Base-by-base conservation (phyloP, 1,140 invertebrate genomes). In the Hyles euphorbiae region DNA sequence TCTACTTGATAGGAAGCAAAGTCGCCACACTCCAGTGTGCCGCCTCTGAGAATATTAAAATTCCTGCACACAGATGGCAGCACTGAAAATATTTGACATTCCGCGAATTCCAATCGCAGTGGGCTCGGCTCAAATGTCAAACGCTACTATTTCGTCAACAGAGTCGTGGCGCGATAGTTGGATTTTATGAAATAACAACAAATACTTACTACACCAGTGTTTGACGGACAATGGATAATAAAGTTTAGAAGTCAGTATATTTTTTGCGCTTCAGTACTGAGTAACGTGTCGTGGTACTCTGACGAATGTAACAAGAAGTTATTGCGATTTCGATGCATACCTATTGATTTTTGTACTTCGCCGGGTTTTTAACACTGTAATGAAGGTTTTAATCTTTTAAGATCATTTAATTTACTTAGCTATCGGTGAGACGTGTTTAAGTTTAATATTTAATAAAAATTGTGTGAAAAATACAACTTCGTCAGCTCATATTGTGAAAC, bases 81-180 rank as follows among this genome's bases (percentile, higher is more conserved):
- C 83, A 88, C 81, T 81, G 76, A 80, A 88, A 85, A 88, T 89
- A 87, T 85, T 88, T 88, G 74, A 85, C 89, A 90, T 90, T 88
- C 89, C 88, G 47, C 61, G 72, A 74, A 89, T 88, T 88, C 89
- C 89, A 68, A 77, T 78, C 72, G 81, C 78, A 74, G 87, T 88
- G 86, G 85, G 84, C 86, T 83, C 86, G 87, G 83, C 88, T 87
- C 89, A 90, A 90, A 90, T 89, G 89, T 90, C 89, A 90, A 89
- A 90, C 83, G 80, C 81, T 76, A 87, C 83, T 89, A 90, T 89
- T 90, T 89, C 87, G 83, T 90, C 89, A 89, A 89, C 88, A 89
- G 81, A 83, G 74, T 81, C 78, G 81, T 81, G 75, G 87, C 78
- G 81, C 88, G 87, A 69, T 85, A 88, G 83, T 84, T 88, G 85